Evolutionary conservation across 2,888 invertebrate species (phyloP).

Genomic region (Drosophila limbata): DNA sequence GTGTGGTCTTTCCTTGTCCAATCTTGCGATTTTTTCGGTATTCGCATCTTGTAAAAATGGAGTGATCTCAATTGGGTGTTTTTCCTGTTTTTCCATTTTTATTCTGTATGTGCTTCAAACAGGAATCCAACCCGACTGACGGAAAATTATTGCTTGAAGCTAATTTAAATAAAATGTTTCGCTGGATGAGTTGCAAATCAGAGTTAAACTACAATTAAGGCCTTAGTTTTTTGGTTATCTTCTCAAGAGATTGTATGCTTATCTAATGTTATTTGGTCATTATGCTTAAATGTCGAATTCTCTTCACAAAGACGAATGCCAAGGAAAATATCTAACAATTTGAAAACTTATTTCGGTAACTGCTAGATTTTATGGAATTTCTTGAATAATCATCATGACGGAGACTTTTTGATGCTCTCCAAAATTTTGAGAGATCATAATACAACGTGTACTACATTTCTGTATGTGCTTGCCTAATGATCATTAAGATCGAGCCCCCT

Average conservation of each 20-base stretch:
- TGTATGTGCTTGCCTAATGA: background rate
- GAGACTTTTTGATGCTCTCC: background rate
- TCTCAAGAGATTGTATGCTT: background rate
- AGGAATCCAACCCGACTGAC: conserved; percentile 26
- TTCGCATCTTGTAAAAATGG: conserved; percentile 32
- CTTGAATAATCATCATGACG: background rate
- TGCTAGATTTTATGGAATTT: background rate
- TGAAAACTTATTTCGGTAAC: background rate
- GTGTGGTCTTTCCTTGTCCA: conserved; percentile 21
- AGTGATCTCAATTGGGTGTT: conserved; percentile 20
- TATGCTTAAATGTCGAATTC: background rate
- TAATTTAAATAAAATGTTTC: conserved; percentile 4
- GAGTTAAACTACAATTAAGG: conserved; percentile 2
- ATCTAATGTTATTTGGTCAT: background rate
- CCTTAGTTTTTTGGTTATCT: background rate
- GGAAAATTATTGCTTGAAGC: background rate
- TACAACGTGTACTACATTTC: background rate
- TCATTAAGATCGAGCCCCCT: conserved; percentile 1
- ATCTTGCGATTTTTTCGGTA: conserved; percentile 1
- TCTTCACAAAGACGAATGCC: background rate
- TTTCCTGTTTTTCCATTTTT: conserved; percentile 29
- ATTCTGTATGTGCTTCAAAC: conserved; percentile 18
- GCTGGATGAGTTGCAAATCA: conserved; percentile 17
- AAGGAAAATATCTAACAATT: background rate
- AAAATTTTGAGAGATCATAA: background rate